These are phyloP conservation scores for Panthera uncia DNA, from an alignment of 2,113 vertebrate species.

Conservation along the genomic window DNA sequence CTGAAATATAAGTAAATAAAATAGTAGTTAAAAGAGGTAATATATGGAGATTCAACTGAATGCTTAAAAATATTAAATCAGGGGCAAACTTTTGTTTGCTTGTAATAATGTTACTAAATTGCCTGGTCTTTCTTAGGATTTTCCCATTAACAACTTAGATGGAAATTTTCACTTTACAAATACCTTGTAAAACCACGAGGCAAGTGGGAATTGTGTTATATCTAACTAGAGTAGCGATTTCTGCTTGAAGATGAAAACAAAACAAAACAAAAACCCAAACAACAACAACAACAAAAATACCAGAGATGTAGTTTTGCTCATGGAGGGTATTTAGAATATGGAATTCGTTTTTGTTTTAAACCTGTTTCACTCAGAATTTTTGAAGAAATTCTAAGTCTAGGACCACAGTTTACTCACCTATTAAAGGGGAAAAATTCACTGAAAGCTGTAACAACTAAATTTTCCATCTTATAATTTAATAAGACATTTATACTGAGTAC, in stretches of 20 bases:
- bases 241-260: neutral
- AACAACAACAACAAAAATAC: neutral
- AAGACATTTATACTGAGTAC: neutral
- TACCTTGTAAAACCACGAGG: neutral
- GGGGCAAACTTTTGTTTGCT: neutral
- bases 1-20: neutral
- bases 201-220: constrained; percentile 32
- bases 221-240: neutral
- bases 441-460: neutral
- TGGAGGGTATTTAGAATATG: neutral
- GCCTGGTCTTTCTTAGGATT: neutral
- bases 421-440: neutral
- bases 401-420: neutral
- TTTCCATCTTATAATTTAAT: neutral
- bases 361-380: neutral
- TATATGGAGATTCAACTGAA: neutral
- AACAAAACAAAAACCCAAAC: neutral
- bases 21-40: neutral
- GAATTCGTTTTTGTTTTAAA: neutral
- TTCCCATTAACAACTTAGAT: neutral
- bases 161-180: constrained; percentile 6
- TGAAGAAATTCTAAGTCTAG: neutral
- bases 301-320: neutral
- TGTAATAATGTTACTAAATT: neutral
- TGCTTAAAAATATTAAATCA: neutral